A percentile compares a stretch with the other conserved stretches of the same genome.
These are phyloP conservation scores for rat (Rattus norvegicus) DNA, from an alignment of 2,113 vertebrate genomes.

Conservation along the genomic window DNA sequence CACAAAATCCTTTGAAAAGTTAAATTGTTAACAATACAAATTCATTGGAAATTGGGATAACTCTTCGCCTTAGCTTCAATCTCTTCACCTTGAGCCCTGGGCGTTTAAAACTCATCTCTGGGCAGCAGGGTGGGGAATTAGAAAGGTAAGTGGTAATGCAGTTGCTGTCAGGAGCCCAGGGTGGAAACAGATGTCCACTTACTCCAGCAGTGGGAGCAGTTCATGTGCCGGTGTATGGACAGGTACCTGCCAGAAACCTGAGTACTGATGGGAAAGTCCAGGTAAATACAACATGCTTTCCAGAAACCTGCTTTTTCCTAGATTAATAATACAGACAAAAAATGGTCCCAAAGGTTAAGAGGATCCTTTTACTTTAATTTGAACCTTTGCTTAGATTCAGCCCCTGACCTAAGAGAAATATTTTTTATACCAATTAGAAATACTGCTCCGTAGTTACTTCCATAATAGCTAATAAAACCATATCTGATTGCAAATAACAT, in stretches of 20 bases:
- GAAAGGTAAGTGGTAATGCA: slow-evolving; percentile 55
- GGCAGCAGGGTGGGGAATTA: slow-evolving; percentile 50
- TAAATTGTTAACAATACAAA: slow-evolving; percentile 77
- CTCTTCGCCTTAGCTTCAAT: slow-evolving; percentile 62
- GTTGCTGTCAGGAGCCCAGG: slow-evolving; percentile 49
- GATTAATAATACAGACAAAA: neutral
- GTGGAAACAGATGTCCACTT: slow-evolving; percentile 28
- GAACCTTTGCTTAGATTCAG: slow-evolving; percentile 39
- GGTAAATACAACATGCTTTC: slow-evolving; percentile 22
- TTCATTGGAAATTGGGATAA: slow-evolving; percentile 74
- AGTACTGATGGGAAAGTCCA: slow-evolving; percentile 7
- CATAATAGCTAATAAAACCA: slow-evolving; percentile 69
- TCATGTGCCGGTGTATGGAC: neutral
- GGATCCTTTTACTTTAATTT: slow-evolving; percentile 18
- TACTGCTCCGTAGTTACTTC: slow-evolving; percentile 63
- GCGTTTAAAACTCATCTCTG: slow-evolving; percentile 70
- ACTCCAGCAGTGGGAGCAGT: neutral
- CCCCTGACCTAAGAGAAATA: slow-evolving; percentile 42
- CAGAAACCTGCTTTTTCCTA: neutral
- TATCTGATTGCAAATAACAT: slow-evolving; percentile 66
- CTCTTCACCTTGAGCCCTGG: slow-evolving; percentile 70
- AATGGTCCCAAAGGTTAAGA: neutral
- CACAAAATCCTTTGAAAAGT: slow-evolving; percentile 75
- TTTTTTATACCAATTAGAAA: slow-evolving; percentile 70
- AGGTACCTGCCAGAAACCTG: slow-evolving; percentile 38